phyloP scores from a whole-genome alignment of 2,888 invertebrate species.

The Acanthosepion esculentum region DNA sequence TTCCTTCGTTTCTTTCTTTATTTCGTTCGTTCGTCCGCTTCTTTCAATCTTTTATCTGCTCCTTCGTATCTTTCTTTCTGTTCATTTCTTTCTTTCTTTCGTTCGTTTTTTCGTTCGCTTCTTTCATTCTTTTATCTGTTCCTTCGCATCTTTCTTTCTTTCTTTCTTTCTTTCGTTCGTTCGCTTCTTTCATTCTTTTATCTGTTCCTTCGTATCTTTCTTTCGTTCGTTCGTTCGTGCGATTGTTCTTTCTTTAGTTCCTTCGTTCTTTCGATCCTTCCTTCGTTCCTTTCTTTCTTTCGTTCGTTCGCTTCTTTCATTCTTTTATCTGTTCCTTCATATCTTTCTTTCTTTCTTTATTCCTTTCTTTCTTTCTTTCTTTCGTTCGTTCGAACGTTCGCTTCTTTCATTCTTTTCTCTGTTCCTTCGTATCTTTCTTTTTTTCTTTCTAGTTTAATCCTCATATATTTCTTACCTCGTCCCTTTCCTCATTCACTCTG shows the following conservation, averaged over 20 bases:
- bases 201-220: background rate
- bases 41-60: background rate
- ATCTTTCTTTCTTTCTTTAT: too few species aligned
- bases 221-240: background rate
- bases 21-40: background rate
- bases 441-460: background rate
- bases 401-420: too few species aligned
- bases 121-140: background rate
- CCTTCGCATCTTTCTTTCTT: constrained; percentile 36
- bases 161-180: constrained; percentile 41
- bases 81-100: background rate
- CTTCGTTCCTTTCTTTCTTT: background rate
- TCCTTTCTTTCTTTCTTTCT: background rate
- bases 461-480: background rate
- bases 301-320: too few species aligned
- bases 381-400: too few species aligned
- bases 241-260: background rate
- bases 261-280: background rate
- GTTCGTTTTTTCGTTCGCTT: background rate
- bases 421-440: background rate
- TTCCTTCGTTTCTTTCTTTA: background rate
- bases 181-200: background rate
- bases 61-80: constrained; percentile 36
- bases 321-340: too few species aligned
- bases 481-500: background rate